A percentile compares a stretch with the other conserved stretches of the same genome.
Conservation (phyloP, 2,888 invertebrate genomes). For the Tyria jacobaeae region DNA sequence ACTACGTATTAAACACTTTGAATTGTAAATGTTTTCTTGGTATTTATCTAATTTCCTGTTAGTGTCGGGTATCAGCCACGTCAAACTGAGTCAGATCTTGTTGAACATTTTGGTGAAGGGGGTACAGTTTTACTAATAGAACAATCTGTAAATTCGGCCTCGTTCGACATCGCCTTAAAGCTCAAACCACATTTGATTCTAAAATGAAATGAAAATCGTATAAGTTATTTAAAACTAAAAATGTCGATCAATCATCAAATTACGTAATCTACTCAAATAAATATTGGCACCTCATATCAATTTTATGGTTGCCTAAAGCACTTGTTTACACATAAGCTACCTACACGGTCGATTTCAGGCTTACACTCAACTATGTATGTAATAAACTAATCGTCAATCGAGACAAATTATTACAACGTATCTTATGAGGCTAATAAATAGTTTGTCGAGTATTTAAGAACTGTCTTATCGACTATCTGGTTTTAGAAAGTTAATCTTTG, state of each 20-base stretch:
- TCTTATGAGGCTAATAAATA: slow-evolving; percentile 39
- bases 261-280: slow-evolving; percentile 48
- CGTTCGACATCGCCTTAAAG: no score
- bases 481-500: slow-evolving; percentile 39
- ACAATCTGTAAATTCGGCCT: slow-evolving; percentile 7
- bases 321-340: slow-evolving; percentile 49
- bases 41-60: slow-evolving; percentile 76
- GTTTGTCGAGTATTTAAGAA: slow-evolving; percentile 36
- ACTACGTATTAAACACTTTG: slow-evolving; percentile 44
- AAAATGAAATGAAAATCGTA: slow-evolving; percentile 30
- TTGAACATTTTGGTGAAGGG: slow-evolving; percentile 31
- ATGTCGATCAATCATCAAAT: slow-evolving; percentile 49
- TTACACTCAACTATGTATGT: slow-evolving; percentile 30
- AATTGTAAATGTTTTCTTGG: slow-evolving; percentile 54
- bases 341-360: slow-evolving; percentile 33
- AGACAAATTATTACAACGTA: slow-evolving; percentile 42
- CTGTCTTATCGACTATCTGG: slow-evolving; percentile 34
- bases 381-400: slow-evolving; percentile 43
- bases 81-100: slow-evolving; percentile 57
- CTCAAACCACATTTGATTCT: no score
- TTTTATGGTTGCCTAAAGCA: slow-evolving; percentile 47
- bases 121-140: slow-evolving; percentile 23
- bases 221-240: slow-evolving; percentile 33
- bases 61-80: slow-evolving; percentile 57
- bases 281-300: slow-evolving; percentile 48